Conservation (phyloP, 2,888 invertebrate species). For the Kryphioiulus occultus region DNA sequence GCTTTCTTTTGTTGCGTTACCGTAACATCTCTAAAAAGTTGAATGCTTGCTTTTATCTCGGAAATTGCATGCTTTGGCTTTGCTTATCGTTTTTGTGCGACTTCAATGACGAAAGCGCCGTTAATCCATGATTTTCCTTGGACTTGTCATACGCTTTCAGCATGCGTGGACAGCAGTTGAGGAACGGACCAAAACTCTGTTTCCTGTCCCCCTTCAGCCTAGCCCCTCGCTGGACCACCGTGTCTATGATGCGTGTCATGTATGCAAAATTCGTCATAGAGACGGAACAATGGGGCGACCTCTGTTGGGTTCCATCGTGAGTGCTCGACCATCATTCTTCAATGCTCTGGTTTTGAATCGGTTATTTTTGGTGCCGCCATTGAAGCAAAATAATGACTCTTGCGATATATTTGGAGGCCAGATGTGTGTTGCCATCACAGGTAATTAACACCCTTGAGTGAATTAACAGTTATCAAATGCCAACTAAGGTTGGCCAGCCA, state of each 20-base stretch:
- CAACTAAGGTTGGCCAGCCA: not conserved
- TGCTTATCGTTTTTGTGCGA: not conserved
- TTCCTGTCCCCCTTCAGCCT: not conserved
- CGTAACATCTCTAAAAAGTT: not conserved
- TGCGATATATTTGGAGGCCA: not conserved
- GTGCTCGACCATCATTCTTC: not conserved
- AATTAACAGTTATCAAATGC: constrained; percentile 9
- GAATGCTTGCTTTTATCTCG: not conserved
- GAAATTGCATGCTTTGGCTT: not conserved
- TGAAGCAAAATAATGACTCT: not conserved
- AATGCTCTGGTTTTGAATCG: constrained; percentile 1
- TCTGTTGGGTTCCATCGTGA: constrained; percentile 9
- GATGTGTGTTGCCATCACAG: constrained; percentile 17
- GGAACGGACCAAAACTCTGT: not conserved
- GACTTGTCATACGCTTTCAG: not conserved
- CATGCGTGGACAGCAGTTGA: not conserved
- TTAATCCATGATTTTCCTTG: constrained; percentile 1
- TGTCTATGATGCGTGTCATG: constrained; percentile 9
- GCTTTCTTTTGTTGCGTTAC: not conserved
- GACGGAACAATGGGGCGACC: not conserved
- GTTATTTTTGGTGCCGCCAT: constrained; percentile 9
- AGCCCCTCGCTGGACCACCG: not conserved
- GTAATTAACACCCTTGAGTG: constrained; percentile 17
- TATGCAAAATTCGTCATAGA: constrained; percentile 17
- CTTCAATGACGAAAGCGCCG: not conserved